Evolutionary conservation across 2,113 vertebrate species (phyloP).

Genomic region (Cygnus atratus): DNA sequence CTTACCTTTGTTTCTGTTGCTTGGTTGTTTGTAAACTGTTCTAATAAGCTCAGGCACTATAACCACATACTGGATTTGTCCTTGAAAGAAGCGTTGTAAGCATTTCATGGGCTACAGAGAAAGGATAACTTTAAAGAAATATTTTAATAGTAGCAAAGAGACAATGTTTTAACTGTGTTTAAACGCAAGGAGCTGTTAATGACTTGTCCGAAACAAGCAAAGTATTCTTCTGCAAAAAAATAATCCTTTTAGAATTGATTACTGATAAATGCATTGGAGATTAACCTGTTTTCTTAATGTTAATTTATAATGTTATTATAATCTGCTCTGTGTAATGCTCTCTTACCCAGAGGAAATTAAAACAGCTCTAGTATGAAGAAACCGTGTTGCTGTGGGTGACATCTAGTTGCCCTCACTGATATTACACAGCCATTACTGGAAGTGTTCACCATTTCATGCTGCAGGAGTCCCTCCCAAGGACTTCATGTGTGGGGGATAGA

Average conservation of each 20-base stretch:
- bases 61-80: neutral
- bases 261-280: neutral
- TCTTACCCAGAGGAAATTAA: conserved; percentile 11
- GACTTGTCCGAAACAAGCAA: neutral
- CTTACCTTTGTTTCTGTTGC: neutral
- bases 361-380: neutral
- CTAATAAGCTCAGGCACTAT: neutral
- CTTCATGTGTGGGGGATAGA: accelerated
- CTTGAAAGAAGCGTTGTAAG: neutral
- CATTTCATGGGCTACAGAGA: neutral
- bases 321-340: neutral
- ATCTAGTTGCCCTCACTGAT: neutral
- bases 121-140: conserved; percentile 21
- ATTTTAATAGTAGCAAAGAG: neutral
- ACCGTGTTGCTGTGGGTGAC: neutral
- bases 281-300: conserved; percentile 35
- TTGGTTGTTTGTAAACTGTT: neutral
- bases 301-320: neutral
- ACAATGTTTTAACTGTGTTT: neutral
- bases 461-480: neutral
- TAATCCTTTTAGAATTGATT: neutral
- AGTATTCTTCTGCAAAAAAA: neutral
- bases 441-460: neutral
- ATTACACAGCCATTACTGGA: neutral
- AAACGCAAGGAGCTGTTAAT: neutral